Evolutionary conservation across 2,888 invertebrate genomes (phyloP), one percentile per base, ranked within the genome.

Genomic region (Seira ritae): DNA sequence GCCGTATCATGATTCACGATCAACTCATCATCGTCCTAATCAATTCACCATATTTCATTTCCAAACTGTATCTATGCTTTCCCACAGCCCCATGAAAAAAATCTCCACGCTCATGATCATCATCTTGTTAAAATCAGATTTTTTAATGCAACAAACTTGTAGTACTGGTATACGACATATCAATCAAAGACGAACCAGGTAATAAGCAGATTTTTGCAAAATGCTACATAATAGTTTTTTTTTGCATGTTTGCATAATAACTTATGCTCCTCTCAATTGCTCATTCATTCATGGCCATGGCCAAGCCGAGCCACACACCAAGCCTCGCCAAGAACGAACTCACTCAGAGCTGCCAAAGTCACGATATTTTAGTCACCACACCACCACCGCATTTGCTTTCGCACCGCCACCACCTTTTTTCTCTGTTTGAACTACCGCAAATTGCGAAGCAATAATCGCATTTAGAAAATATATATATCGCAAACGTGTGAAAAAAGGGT

Each of bases 281-380:
- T 42, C 42, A 42, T 42, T 42, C 42, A 42, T 23, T 66, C 66
- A 66, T 66, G 66, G 66, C 66, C 66, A 66, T 66, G 66, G 66
- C 15, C 66, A 66, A 22, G 23, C 66, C 20, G 1, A 22, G 10
- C 12, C 42, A 8, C 12, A 42, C 42, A 42, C 42, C 42, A 8
- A 8, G 6, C 6, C 12, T 42, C 42, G 42, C 12, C 6, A 6
- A 42, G 42, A 42, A 42, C n/a, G n/a, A n/a, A n/a, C n/a, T n/a
- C n/a, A n/a, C n/a, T n/a, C n/a, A n/a, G n/a, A n/a, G n/a, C n/a
- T n/a, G 42, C 42, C 42, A 42, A 42, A 42, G 24, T 6, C 66
- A 20, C 6, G 23, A 15, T n/a, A n/a, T n/a, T n/a, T n/a, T n/a
- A 22, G 15, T 12, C 66, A 20, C 23, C 10, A n/a, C 66, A 66